A percentile compares a stretch with the other conserved stretches of the same genome.
These are phyloP conservation scores for Sardina pilchardus DNA, from an alignment of 2,113 vertebrate genomes.

Conservation along the genomic window DNA sequence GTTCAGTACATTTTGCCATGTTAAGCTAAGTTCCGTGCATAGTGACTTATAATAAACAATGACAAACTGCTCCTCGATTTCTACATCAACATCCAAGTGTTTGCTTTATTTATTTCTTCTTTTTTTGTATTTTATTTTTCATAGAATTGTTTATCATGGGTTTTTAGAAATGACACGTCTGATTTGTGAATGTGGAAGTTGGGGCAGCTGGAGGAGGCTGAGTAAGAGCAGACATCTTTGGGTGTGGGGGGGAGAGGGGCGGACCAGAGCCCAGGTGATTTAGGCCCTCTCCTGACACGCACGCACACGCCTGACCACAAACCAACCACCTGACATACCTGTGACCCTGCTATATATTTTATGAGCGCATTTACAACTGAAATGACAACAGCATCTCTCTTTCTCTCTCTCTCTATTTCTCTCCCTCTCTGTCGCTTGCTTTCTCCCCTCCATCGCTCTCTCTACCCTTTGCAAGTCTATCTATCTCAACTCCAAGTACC, in stretches of 20 bases:
- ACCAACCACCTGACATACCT: not conserved
- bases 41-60: conserved; percentile 99
- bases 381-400: conserved; percentile 7
- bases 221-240: conserved; percentile 80
- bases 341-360: not conserved
- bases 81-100: conserved; percentile 99
- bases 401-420: conserved; percentile 3
- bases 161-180: conserved; percentile 97
- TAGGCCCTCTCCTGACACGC: not conserved
- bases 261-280: not conserved
- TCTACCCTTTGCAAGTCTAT: not conserved
- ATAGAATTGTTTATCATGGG: conserved; percentile 56
- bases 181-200: conserved; percentile 88
- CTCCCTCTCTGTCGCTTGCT: not conserved
- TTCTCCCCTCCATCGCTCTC: not conserved
- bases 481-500: not conserved
- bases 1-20: conserved; percentile 98
- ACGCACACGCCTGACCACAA: not conserved
- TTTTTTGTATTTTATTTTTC: not conserved
- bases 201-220: conserved; percentile 75
- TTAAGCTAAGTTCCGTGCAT: conserved; percentile 99
- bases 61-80: conserved; percentile 94
- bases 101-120: conserved; percentile 59
- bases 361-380: not conserved
- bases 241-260: conserved; percentile 53